phyloP scores from a whole-genome alignment of 2,797 vertebrate genomes.

The Distichodus sexfasciatus region DNA sequence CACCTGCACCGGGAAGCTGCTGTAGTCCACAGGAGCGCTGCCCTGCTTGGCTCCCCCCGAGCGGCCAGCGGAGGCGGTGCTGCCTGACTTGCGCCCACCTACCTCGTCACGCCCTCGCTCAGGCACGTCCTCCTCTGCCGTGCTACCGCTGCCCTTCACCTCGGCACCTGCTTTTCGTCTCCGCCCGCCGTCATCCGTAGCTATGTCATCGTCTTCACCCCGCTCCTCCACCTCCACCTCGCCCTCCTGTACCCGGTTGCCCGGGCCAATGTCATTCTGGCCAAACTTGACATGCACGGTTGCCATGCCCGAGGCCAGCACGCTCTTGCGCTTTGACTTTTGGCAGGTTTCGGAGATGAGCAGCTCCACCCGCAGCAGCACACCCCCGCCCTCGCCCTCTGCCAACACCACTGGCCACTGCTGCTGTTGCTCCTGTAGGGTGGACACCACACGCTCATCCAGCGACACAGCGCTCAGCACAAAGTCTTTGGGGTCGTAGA shows the following conservation, averaged over 20 bases:
- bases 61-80: conserved; percentile 67
- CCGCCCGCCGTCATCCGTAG: conserved; percentile 77
- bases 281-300: conserved; percentile 86
- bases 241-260: conserved; percentile 63
- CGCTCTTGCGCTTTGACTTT: conserved; percentile 93
- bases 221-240: conserved; percentile 75
- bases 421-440: conserved; percentile 73
- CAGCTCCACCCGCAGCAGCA: conserved; percentile 88
- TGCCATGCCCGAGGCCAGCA: conserved; percentile 85
- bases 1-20: conserved; percentile 75
- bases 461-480: conserved; percentile 82
- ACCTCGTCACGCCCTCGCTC: no score
- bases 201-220: conserved; percentile 62
- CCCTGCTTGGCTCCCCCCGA: conserved; percentile 64
- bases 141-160: conserved; percentile 66
- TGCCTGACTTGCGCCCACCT: conserved; percentile 77
- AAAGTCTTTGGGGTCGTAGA: conserved; percentile 94
- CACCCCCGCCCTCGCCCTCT: conserved; percentile 88
- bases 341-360: conserved; percentile 92
- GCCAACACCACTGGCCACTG: conserved; percentile 86
- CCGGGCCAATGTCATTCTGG: conserved; percentile 63
- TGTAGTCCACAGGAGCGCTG: conserved; percentile 73
- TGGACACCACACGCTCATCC: conserved; percentile 87
- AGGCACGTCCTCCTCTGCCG: no score
- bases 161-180: conserved; percentile 71